Evolutionary conservation across 1,140 invertebrate genomes (phyloP).

Genomic region (Formica exsecta): DNA sequence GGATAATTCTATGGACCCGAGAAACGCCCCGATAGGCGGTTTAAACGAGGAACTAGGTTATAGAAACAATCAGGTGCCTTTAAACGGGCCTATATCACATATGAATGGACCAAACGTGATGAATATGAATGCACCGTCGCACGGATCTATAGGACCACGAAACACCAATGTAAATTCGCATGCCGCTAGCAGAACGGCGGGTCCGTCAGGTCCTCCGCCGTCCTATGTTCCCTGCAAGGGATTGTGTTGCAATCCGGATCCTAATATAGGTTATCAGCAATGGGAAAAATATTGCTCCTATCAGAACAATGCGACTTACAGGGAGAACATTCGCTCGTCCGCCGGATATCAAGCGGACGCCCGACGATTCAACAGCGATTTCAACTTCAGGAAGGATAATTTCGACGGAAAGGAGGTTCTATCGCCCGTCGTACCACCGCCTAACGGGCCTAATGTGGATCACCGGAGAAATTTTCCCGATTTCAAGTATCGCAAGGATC

Average conservation of each 20-base stretch:
- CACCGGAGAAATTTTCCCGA: slow-evolving; percentile 79
- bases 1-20: slow-evolving; percentile 73
- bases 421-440: slow-evolving; percentile 61
- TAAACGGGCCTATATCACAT: slow-evolving; percentile 72
- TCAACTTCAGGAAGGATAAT: slow-evolving; percentile 80
- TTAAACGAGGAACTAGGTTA: slow-evolving; percentile 79
- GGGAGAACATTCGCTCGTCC: slow-evolving; percentile 79
- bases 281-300: slow-evolving; percentile 83
- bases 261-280: slow-evolving; percentile 78
- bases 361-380: slow-evolving; percentile 76
- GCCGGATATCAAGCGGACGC: slow-evolving; percentile 75
- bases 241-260: slow-evolving; percentile 81
- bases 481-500: slow-evolving; percentile 82
- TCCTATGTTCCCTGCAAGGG: slow-evolving; percentile 81
- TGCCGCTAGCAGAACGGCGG: slow-evolving; percentile 70
- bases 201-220: slow-evolving; percentile 16
- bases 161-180: slow-evolving; percentile 69
- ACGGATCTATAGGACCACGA: slow-evolving; percentile 61
- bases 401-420: slow-evolving; percentile 75
- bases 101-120: slow-evolving; percentile 68
- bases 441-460: slow-evolving; percentile 68
- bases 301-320: slow-evolving; percentile 77
- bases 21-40: slow-evolving; percentile 60
- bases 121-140: slow-evolving; percentile 53
- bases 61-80: slow-evolving; percentile 76